Base-by-base conservation (phyloP, 1,140 invertebrate genomes). In the Lepidurus apus region DNA sequence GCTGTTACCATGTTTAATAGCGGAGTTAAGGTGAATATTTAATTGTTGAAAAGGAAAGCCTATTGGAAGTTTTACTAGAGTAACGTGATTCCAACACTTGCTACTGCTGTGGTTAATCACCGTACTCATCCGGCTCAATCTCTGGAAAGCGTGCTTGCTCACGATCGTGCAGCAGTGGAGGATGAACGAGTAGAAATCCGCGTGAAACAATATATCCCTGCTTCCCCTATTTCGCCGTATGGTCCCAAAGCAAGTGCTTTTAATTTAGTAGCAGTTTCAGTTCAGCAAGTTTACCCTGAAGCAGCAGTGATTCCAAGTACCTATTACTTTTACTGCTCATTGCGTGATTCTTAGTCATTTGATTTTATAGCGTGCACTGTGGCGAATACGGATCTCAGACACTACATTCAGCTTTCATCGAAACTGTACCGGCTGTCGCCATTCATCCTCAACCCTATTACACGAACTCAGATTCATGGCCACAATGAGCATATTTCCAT, bases 401-500 rank as follows among this genome's bases (percentile, higher is more conserved):
- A 87, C 83, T 90, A 89, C 82, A 79, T 86, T 11, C 79, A 84
- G 26, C 82, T 89, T 43, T 86, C 88, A 1, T 77, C 83, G 8
- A 84, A 86, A 79, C 84, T 90, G 6, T 90, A 89, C 81, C 83
- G 89, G 53, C 88, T 88, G 82, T 84, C 84, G 77, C 87, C 89
- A 17, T 83, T 85, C 6, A 81, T 85, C 34, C 83, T 89, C 79
- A 82, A 80, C 42, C 83, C 83, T 13, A 83, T 83, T 7, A 87
- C 88, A 78, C 47, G 85, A 0, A 80, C 80, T 43, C 81, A 85
- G 74, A 85, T 89, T 76, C 89, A 90, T 84, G 89, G 89, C 11
- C 80, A 86, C 78, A 86, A 90, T 82, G 89, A 90, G 81, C 82
- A 88, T 26, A 87, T 90, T 53, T 85, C 86, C 8, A 80, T 88